phyloP scores from a whole-genome alignment of 2,113 vertebrate genomes.

The Lagopus leucura region DNA sequence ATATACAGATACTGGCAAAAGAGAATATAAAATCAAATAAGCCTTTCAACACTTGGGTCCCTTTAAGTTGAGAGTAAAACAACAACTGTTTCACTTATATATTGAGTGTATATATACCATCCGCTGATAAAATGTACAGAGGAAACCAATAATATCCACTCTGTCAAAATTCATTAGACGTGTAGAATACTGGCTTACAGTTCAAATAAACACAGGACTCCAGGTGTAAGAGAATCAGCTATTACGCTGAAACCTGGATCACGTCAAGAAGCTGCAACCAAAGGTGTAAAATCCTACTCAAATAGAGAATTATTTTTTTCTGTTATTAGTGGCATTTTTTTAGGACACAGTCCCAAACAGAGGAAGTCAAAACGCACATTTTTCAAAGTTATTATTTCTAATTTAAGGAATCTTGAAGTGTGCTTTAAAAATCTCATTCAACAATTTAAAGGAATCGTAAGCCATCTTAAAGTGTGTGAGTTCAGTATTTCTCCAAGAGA shows the following conservation, averaged over 20 bases:
- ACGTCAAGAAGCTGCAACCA: background rate
- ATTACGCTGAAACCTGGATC: background rate
- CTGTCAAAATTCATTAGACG: constrained; percentile 32
- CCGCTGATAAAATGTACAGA: background rate
- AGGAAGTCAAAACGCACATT: background rate
- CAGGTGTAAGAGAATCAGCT: background rate
- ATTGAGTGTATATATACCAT: background rate
- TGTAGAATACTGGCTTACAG: background rate
- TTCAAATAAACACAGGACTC: constrained; percentile 1
- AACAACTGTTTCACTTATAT: background rate
- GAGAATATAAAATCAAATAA: background rate
- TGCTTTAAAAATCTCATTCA: no score
- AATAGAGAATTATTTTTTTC: background rate
- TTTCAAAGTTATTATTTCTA: background rate
- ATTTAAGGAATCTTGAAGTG: background rate
- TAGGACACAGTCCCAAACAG: background rate
- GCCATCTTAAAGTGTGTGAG: background rate
- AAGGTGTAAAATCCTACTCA: background rate
- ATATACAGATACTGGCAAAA: background rate
- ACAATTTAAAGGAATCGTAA: no score
- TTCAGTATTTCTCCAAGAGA: background rate
- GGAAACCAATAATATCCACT: background rate
- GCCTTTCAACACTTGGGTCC: background rate
- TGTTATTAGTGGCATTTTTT: background rate
- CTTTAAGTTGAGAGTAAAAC: background rate